phyloP scores from a whole-genome alignment of 2,113 vertebrate genomes.

The Paracanthobrama guichenoti region DNA sequence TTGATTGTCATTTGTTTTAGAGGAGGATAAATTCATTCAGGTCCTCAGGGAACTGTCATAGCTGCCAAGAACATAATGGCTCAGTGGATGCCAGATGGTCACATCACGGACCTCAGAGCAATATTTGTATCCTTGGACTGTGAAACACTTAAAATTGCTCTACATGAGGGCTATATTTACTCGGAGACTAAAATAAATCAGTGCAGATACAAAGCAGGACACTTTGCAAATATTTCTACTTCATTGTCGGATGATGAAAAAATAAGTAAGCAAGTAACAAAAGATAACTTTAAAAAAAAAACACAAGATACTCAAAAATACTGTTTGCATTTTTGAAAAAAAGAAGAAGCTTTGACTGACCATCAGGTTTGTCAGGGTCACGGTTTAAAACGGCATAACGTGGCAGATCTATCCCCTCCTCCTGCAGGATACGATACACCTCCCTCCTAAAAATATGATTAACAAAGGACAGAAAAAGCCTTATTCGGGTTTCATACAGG shows the following conservation, averaged over 20 bases:
- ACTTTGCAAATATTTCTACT: constrained; percentile 35
- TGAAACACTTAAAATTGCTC: constrained; percentile 52
- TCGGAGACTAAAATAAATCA: constrained; percentile 58
- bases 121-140: constrained; percentile 39
- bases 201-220: constrained; percentile 38
- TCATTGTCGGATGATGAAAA: constrained; percentile 5
- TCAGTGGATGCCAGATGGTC: constrained; percentile 42
- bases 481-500: background rate
- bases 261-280: background rate
- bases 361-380: constrained; percentile 93
- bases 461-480: background rate
- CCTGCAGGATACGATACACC: constrained; percentile 96
- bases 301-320: background rate
- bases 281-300: background rate
- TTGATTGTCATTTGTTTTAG: constrained; percentile 22
- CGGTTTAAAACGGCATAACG: constrained; percentile 95
- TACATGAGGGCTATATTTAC: constrained; percentile 65
- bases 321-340: background rate
- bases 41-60: background rate
- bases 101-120: constrained; percentile 44
- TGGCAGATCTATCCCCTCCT: constrained; percentile 96
- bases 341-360: constrained; percentile 70
- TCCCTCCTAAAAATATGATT: constrained; percentile 81
- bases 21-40: background rate
- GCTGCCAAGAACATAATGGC: constrained; percentile 14